A percentile compares a stretch with the other conserved stretches of the same genome.
Evolutionary conservation across 2,113 vertebrate genomes (phyloP).

Genomic region (Sylvilagus bachmani): DNA sequence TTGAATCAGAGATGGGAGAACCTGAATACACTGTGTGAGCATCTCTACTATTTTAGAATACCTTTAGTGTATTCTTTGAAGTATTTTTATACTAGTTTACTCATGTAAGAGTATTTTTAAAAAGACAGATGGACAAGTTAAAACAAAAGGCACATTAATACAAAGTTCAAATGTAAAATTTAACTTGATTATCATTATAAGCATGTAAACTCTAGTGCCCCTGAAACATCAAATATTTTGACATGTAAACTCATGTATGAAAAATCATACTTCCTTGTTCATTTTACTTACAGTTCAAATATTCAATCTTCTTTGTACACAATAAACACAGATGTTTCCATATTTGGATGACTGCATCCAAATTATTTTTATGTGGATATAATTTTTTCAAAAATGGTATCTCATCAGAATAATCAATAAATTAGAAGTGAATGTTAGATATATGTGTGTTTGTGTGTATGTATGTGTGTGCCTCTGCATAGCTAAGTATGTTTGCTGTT

Average conservation of each 20-base stretch:
- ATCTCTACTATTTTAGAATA: neutral
- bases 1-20: neutral
- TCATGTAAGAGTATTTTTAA: neutral
- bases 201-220: constrained; percentile 42
- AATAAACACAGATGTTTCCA: constrained; percentile 52
- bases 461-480: neutral
- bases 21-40: neutral
- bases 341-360: constrained; percentile 50
- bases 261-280: constrained; percentile 65
- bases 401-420: neutral
- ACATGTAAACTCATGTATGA: constrained; percentile 55
- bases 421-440: constrained; percentile 10
- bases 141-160: constrained; percentile 43
- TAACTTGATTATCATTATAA: constrained; percentile 44
- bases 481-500: neutral
- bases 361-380: constrained; percentile 54
- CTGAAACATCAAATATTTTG: constrained; percentile 53
- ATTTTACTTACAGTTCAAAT: constrained; percentile 65
- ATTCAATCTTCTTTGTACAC: constrained; percentile 75
- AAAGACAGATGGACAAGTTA: constrained; percentile 29
- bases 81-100: constrained; percentile 8
- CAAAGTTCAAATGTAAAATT: constrained; percentile 53
- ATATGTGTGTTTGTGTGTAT: neutral
- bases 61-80: neutral
- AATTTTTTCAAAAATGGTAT: constrained; percentile 44